Percentiles rank a stretch among this genome's conserved stretches.
These are phyloP conservation scores for Leucophora obtusa DNA, from an alignment of 2,888 invertebrate species.

Conservation along the genomic window DNA sequence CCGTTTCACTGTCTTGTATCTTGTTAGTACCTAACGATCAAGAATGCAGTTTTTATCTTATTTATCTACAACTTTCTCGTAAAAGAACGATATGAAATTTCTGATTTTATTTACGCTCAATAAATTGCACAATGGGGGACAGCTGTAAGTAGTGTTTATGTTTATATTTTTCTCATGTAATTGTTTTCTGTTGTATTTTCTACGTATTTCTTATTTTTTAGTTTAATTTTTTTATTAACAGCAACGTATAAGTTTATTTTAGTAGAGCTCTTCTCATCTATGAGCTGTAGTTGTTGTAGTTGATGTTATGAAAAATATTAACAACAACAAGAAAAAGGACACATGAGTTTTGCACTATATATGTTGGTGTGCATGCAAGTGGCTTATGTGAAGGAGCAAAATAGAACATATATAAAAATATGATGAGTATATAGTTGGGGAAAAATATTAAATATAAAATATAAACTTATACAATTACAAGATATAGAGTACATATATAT, in stretches of 20 bases:
- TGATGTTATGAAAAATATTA: slow-evolving; percentile 15
- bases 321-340: slow-evolving; percentile 32
- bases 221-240: slow-evolving; percentile 53
- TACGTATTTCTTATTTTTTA: slow-evolving; percentile 24
- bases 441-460: background rate
- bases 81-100: no score
- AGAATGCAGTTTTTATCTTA: no score
- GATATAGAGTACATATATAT: background rate
- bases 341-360: slow-evolving; percentile 18
- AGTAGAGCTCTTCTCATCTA: slow-evolving; percentile 14
- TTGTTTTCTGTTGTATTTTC: slow-evolving; percentile 2
- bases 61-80: no score
- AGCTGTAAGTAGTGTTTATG: background rate
- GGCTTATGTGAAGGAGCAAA: slow-evolving; percentile 33
- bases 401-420: slow-evolving; percentile 14
- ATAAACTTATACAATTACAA: slow-evolving; percentile 7
- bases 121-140: background rate
- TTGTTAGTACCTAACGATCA: no score
- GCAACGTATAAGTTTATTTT: slow-evolving; percentile 39
- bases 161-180: background rate
- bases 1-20: no score
- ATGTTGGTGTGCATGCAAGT: background rate
- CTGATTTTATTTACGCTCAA: no score
- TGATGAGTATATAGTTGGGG: background rate
- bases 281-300: slow-evolving; percentile 13